Conservation (phyloP, 1,140 invertebrate genomes). For the Eueides isabella region DNA sequence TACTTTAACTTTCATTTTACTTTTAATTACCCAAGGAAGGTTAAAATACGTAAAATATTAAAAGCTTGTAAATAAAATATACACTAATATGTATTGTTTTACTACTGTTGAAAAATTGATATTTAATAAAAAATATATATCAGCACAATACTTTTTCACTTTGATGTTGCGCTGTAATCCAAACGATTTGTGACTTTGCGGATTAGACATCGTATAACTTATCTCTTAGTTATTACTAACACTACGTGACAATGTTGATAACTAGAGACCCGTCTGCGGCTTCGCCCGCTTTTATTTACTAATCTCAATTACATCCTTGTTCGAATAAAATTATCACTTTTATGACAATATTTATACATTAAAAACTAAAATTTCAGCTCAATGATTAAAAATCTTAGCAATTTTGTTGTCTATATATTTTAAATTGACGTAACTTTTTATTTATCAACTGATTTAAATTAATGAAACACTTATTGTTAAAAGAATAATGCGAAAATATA, state of each 20-base stretch:
- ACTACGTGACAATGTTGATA: not conserved
- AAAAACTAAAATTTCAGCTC: too few species aligned
- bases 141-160: not conserved
- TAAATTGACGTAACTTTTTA: too few species aligned
- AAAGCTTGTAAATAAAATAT: not conserved
- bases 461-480: too few species aligned
- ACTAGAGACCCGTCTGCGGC: too few species aligned
- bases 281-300: too few species aligned
- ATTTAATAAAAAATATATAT: not conserved
- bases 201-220: slow-evolving; percentile 5
- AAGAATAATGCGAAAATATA: too few species aligned
- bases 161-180: not conserved
- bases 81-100: not conserved
- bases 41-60: not conserved
- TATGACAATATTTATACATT: too few species aligned
- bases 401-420: too few species aligned
- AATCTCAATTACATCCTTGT: too few species aligned
- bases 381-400: too few species aligned
- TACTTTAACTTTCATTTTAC: not conserved
- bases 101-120: not conserved
- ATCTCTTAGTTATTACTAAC: not conserved
- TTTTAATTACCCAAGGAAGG: not conserved
- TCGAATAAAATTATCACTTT: too few species aligned
- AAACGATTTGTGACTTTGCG: not conserved
- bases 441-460: too few species aligned